Conservation (phyloP, 2,888 invertebrate genomes). For the Epirrita christyi region DNA sequence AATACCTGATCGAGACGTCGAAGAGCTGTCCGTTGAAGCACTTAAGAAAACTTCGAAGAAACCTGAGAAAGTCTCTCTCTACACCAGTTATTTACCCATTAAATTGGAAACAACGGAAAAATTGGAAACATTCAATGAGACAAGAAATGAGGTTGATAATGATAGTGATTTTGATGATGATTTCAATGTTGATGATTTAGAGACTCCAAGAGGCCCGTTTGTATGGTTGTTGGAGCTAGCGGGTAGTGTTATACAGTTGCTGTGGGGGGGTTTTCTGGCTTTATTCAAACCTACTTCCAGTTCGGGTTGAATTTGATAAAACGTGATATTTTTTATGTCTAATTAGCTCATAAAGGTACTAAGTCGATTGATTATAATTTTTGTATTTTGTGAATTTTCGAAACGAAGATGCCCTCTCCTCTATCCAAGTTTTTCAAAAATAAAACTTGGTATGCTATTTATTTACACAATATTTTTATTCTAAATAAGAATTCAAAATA, state of each 20-base stretch:
- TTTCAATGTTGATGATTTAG: slow-evolving; percentile 39
- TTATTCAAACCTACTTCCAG: slow-evolving; percentile 50
- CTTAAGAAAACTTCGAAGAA: slow-evolving; percentile 58
- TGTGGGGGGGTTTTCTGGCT: slow-evolving; percentile 62
- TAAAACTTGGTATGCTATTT: no score
- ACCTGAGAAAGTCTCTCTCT: slow-evolving; percentile 71
- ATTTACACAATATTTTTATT: no score
- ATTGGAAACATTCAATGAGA: slow-evolving; percentile 35
- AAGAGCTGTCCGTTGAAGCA: slow-evolving; percentile 65
- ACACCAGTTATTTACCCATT: slow-evolving; percentile 60
- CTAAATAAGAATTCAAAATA: no score
- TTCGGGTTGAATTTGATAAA: background rate
- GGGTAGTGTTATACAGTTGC: slow-evolving; percentile 63
- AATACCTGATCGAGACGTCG: slow-evolving; percentile 56
- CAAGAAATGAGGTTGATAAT: slow-evolving; percentile 40
- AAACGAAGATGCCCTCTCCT: no score
- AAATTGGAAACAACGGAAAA: background rate
- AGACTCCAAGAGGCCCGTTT: slow-evolving; percentile 51
- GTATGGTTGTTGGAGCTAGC: slow-evolving; percentile 63
- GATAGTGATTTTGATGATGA: slow-evolving; percentile 52
- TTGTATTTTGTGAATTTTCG: no score
- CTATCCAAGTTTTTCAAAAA: no score
- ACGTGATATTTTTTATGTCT: background rate
- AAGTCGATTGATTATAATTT: no score
- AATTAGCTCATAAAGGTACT: no score